Evolutionary conservation across 1,140 invertebrate species (phyloP), one percentile per base, ranked within the genome.

Genomic region (Chymomyza costata): DNA sequence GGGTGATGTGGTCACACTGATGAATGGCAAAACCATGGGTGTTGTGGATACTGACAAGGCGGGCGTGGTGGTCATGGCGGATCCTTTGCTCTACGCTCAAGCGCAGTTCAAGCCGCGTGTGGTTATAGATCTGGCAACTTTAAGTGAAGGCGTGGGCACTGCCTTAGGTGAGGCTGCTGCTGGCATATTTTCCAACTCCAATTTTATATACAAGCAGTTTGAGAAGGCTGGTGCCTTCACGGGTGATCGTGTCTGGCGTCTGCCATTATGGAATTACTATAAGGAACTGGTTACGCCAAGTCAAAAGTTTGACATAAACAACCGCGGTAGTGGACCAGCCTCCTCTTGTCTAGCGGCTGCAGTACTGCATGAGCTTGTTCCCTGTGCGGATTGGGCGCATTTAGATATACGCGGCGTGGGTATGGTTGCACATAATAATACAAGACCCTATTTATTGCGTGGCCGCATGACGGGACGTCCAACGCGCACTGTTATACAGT

Each of bases 1-100:
- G 15, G 95, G 95, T 6, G 95, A 97, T 86, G 90, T 97, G 2
- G 90, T 97, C 0, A 89, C 86, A 13, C 91, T 93, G 14, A 92
- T 92, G 86, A 96, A 95, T 85, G 95, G 94, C 16, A 96, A 96
- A 84, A 92, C 92, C 1, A 92, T 97, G 74, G 92, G 93, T 28
- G 47, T 80, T 6, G 93, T 96, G 73, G 96, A 97, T 74, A 96
- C 95, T 0, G 95, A 97, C 87, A 94, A 95, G 31, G 96, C 97
- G 82, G 95, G 95, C 1, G 87, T 95, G 18, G 87, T 97, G 1
- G 92, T 97, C 37, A 88, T 98, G 38, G 94, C 95, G 2, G 96
- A 97, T 88, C 95, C 94, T 3, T 85, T 97, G n/a, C 91, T 91
- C 57, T 96, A 97, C 83, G 91, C 92, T 14, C 86, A 90, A 28